Evolutionary conservation across 2,888 invertebrate species (phyloP).

Genomic region (Oscheius sp.): DNA sequence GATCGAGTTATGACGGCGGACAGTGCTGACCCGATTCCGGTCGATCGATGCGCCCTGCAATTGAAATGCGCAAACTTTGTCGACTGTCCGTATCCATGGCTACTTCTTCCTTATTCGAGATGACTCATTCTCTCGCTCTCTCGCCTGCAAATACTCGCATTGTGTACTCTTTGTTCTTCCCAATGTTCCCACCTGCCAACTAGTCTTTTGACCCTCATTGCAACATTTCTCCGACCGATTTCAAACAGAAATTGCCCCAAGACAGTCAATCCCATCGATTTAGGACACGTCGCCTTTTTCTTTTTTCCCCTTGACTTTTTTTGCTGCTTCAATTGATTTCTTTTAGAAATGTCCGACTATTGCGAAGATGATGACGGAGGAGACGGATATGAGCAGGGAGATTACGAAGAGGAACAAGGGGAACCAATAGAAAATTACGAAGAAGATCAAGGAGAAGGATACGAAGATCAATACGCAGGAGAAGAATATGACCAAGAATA

Average conservation of each 20-base stretch:
- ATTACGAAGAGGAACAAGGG: slow-evolving; percentile 3
- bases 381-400: slow-evolving; percentile 44
- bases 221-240: background rate
- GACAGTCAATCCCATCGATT: background rate
- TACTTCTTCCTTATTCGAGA: background rate
- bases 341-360: slow-evolving; percentile 7
- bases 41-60: background rate
- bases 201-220: background rate
- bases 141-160: too few species aligned
- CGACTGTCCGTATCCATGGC: background rate
- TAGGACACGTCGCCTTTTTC: background rate
- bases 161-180: too few species aligned
- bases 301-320: background rate
- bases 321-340: background rate
- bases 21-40: background rate
- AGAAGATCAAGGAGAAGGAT: slow-evolving; percentile 2
- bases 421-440: slow-evolving; percentile 54
- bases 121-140: too few species aligned
- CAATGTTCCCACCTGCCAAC: too few species aligned
- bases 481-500: background rate
- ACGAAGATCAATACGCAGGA: background rate
- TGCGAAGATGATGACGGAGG: background rate
- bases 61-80: too few species aligned
- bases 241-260: background rate
- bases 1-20: too few species aligned